These are phyloP conservation scores for Apis cerana DNA, from an alignment of 1,140 invertebrate genomes.

Conservation along the genomic window DNA sequence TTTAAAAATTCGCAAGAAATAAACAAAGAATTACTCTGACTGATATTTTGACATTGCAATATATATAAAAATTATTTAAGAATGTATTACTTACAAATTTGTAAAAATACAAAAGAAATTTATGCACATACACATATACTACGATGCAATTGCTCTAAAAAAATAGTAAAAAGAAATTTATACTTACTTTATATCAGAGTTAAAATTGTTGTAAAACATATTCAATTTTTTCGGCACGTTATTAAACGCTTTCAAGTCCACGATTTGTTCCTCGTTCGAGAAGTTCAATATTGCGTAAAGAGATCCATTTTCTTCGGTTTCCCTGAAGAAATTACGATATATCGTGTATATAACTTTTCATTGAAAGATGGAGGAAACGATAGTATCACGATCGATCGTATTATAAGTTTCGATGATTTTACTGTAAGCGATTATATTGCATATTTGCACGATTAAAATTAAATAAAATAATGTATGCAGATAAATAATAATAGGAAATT, in stretches of 20 bases:
- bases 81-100: background rate
- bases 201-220: constrained; percentile 48
- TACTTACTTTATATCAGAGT: constrained; percentile 13
- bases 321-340: constrained; percentile 42
- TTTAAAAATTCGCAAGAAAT: too few relatives aligned
- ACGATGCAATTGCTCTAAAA: background rate
- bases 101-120: background rate
- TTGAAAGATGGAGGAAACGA: background rate
- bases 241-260: constrained; percentile 75
- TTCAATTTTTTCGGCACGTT: constrained; percentile 49
- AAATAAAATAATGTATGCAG: too few relatives aligned
- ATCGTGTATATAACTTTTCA: background rate
- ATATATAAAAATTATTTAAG: too few relatives aligned
- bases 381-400: background rate
- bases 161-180: background rate
- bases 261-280: constrained; percentile 66
- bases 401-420: background rate
- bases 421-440: background rate
- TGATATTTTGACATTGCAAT: too few relatives aligned
- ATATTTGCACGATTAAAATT: too few relatives aligned
- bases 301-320: constrained; percentile 16
- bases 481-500: too few relatives aligned
- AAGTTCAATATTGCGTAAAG: constrained; percentile 81
- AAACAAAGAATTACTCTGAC: too few relatives aligned
- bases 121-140: background rate